A percentile compares a stretch with the other conserved stretches of the same genome.
phyloP scores from a whole-genome alignment of 2,888 invertebrate genomes.

The Standfussiana lucernea region DNA sequence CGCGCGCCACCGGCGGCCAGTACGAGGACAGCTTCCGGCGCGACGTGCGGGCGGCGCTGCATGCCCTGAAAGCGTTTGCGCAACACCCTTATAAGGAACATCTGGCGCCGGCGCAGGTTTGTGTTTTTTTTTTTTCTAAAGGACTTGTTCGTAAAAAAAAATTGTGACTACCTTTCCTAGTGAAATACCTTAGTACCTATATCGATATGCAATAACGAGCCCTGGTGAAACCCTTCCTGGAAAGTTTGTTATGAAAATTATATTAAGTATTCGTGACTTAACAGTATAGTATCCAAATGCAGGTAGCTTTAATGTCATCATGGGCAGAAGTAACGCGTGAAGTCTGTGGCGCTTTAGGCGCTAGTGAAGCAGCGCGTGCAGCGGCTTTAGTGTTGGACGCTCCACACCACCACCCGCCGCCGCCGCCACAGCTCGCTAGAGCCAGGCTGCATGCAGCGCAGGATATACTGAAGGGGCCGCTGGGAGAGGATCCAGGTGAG shows the following conservation, averaged over 20 bases:
- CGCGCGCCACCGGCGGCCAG: constrained; percentile 96
- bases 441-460: constrained; percentile 96
- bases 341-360: constrained; percentile 93
- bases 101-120: constrained; percentile 94
- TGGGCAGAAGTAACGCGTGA: constrained; percentile 96
- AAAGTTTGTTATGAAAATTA: too few relatives aligned
- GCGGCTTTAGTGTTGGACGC: constrained; percentile 95
- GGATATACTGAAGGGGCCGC: constrained; percentile 91
- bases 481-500: constrained; percentile 85
- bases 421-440: constrained; percentile 93
- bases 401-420: constrained; percentile 88
- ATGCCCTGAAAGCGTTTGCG: constrained; percentile 94
- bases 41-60: constrained; percentile 95
- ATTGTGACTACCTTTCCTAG: too few relatives aligned
- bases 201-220: too few relatives aligned
- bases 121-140: neutral
- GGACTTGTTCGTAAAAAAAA: too few relatives aligned
- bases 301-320: constrained; percentile 95
- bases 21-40: constrained; percentile 96
- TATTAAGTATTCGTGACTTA: too few relatives aligned
- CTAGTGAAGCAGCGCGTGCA: constrained; percentile 95
- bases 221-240: too few relatives aligned
- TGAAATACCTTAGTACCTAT: too few relatives aligned
- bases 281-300: constrained; percentile 39
- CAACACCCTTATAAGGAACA: constrained; percentile 93